A percentile compares a stretch with the other conserved stretches of the same genome.
These are phyloP conservation scores for Euthynnus affinis DNA, from an alignment of 2,797 vertebrate genomes.

Conservation along the genomic window DNA sequence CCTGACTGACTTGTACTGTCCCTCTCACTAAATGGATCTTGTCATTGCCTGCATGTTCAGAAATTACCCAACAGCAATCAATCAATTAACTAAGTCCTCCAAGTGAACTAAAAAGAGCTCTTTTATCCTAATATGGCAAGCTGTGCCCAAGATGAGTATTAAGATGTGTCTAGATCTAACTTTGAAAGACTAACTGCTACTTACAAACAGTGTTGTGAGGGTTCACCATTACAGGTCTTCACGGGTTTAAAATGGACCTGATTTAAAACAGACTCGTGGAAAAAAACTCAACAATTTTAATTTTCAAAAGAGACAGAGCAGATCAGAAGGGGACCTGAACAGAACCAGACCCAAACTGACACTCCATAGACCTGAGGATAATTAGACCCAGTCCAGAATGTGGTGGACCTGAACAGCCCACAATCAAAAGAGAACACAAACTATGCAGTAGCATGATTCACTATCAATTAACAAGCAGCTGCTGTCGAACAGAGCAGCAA, in stretches of 20 bases:
- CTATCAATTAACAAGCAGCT: no score
- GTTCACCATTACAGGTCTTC: not conserved
- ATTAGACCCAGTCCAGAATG: no score
- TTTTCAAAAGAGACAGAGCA: not conserved
- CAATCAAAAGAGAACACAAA: no score
- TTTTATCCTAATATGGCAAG: not conserved
- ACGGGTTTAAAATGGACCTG: no score
- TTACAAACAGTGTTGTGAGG: constrained; percentile 30
- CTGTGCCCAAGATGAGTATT: constrained; percentile 24
- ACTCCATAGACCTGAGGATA: not conserved
- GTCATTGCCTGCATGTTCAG: constrained; percentile 49
- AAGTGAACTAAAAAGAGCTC: not conserved
- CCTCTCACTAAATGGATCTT: constrained; percentile 28
- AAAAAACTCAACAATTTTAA: not conserved
- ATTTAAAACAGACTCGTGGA: not conserved
- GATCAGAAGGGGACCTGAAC: no score
- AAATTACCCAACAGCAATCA: constrained; percentile 1
- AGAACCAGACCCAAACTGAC: not conserved
- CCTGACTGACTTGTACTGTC: not conserved
- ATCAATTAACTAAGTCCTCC: not conserved
- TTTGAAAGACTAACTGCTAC: constrained; percentile 25
- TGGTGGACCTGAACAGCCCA: no score
- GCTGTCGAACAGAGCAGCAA: no score
- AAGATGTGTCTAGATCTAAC: not conserved
- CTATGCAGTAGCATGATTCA: no score